Base-by-base conservation (phyloP, 2,888 invertebrate species). In the Drosophila melanosoma region DNA sequence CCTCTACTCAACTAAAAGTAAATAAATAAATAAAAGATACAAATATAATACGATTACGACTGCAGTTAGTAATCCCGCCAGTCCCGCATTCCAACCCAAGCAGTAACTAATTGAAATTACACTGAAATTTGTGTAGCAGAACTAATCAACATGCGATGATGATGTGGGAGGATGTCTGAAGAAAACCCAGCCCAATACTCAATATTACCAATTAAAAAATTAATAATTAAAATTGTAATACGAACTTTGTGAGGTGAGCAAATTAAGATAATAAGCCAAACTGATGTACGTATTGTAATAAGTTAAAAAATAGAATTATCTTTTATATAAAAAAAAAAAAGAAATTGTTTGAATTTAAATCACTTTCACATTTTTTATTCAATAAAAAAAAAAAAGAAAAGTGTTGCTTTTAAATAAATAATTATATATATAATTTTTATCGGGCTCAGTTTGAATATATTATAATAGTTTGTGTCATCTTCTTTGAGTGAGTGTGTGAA, bases 81-180 rank as follows among this genome's bases (percentile, higher is more conserved):
- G 65, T 78, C 78, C 78, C 79, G 79, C 78, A 77, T 78, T 73
- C 54, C 57, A 52, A 11, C 15, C 15, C 26, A 35, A 60, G 26
- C 33, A 56, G 8, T 26, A 57, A 65, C 65, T 70, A 75, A 76
- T 76, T 74, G 60, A 67, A 78, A 61, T 64, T 74, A 60, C 65
- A 74, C 48, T 62, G 29, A 66, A 67, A 64, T 56, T 65, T 58
- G 36, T 54, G 40, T 20, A 20, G 38, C 32, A 23, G 17, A 65
- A 53, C 62, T 60, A 68, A 73, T 77, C 33, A 73, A 45, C 48
- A 40, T 26, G 54, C 45, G 23, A 45, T 45, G 23, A 15, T 53
- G 23, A 45, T 26, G 61, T 59, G 57, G 11, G 26, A 54, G 59
- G 36, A 58, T 58, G 45, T 11, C 23, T 3, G 29, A 17, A 29